Evolutionary conservation across 1,140 invertebrate species (phyloP), one percentile per base, ranked within the genome.

Genomic region (Episyrphus balteatus): DNA sequence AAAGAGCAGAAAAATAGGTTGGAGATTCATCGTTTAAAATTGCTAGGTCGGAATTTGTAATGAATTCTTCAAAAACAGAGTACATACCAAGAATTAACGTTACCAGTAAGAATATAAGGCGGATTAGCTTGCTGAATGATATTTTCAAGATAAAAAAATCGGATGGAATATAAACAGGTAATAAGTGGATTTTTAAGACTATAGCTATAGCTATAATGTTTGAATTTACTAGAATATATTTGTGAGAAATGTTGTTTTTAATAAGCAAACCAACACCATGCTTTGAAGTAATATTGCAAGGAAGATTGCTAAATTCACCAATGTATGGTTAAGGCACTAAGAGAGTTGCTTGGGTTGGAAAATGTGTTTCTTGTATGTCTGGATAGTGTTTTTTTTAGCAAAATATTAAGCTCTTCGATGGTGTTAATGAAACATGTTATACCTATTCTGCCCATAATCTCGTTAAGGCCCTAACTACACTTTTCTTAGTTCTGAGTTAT

Each of bases 301-400:
- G 36, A 17, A 5, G 13, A 15, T 47, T 47, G 26, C 18, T 15
- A 14, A 47, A 47, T 12, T 47, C 40, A 13, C 19, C 17, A 18
- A 6, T 13, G 31, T 47, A 42, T 1, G 30, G 14, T 9, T 42
- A 31, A 34, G 46, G 46, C 9, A 39, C 7, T 15, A 33, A 11
- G 3, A 17, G 14, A 2, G 5, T 41, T 12, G 13, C 30, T 17
- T 47, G 32, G 17, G 5, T 5, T 14, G 38, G 19, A 17, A 39
- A 32, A 41, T 47, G 38, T 13, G 46, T 47, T 41, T 47, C 46
- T 33, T 47, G 46, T 7, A 47, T 41, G 14, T 37, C 33, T 31
- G 38, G 30, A 18, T 15, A 31, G 31, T 41, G 33, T n/a, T 37
- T 47, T 21, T 41, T 47, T 47, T 21, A 47, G 15, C 32, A 47